Conservation (phyloP, 2,888 invertebrate genomes). For the Diplazon laetatorius region DNA sequence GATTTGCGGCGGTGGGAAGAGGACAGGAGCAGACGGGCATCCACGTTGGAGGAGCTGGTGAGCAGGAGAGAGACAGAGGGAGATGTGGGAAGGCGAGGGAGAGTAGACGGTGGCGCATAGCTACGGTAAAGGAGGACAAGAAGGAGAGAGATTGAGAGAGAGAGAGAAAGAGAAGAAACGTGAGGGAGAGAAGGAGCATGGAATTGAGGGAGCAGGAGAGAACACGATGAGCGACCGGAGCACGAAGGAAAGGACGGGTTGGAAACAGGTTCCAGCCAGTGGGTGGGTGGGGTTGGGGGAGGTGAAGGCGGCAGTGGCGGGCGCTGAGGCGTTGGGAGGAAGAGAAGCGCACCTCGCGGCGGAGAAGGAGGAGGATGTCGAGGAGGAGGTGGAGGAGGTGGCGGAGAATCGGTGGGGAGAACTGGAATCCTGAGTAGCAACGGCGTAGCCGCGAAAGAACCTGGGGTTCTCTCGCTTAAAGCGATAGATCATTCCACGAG, state of each 20-base stretch:
- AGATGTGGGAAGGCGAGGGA: conserved; percentile 14
- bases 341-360: conserved; percentile 43
- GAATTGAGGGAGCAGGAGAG: conserved; percentile 62
- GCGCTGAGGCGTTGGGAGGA: conserved; percentile 59
- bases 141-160: conserved; percentile 55
- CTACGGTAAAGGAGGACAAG: conserved; percentile 21
- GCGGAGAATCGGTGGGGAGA: conserved; percentile 72
- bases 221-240: conserved; percentile 55
- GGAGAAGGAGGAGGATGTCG: conserved; percentile 37
- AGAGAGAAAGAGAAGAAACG: conserved; percentile 57
- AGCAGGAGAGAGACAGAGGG: conserved; percentile 44
- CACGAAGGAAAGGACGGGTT: conserved; percentile 73
- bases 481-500: conserved; percentile 80
- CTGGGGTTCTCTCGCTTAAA: conserved; percentile 80
- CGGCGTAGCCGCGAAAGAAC: conserved; percentile 81
- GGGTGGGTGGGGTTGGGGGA: conserved; percentile 75
- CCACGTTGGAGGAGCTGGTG: conserved; percentile 39
- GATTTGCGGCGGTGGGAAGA: conserved; percentile 30
- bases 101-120: conserved; percentile 49
- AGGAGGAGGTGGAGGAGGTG: conserved; percentile 44
- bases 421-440: conserved; percentile 83
- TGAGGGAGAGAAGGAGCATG: conserved; percentile 54
- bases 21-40: conserved; percentile 21
- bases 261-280: conserved; percentile 78
- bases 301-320: conserved; percentile 63